Evolutionary conservation across 2,888 invertebrate species (phyloP).

Genomic region (Trilocha varians): DNA sequence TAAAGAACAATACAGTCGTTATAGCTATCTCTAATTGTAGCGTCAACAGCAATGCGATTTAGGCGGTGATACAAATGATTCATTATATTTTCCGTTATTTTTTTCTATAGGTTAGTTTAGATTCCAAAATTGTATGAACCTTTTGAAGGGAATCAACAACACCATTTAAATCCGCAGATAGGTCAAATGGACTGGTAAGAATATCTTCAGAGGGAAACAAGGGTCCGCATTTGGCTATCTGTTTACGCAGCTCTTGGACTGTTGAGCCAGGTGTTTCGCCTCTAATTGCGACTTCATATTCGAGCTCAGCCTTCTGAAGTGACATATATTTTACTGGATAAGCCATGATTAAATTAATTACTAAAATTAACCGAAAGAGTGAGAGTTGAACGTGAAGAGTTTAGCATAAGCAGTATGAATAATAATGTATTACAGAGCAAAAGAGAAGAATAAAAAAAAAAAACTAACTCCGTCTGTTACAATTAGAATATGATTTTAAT

Average conservation of each 20-base stretch:
- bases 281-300: constrained; percentile 13
- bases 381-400: too few relatives aligned
- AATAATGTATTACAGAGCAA: too few relatives aligned
- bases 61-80: constrained; percentile 11
- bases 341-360: too few relatives aligned
- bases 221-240: constrained; percentile 9
- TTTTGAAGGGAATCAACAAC: constrained; percentile 10
- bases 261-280: constrained; percentile 8
- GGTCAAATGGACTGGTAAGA: constrained; percentile 9
- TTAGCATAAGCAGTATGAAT: too few relatives aligned
- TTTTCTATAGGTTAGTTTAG: neutral
- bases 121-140: constrained; percentile 1
- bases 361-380: too few relatives aligned
- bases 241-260: constrained; percentile 12
- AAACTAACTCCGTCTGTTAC: too few relatives aligned
- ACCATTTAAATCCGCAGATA: constrained; percentile 9
- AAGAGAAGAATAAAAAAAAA: too few relatives aligned
- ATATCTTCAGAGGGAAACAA: constrained; percentile 11
- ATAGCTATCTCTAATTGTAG: neutral
- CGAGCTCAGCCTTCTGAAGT: constrained; percentile 10
- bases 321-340: neutral
- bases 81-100: constrained; percentile 5
- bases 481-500: too few relatives aligned
- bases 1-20: constrained; percentile 1
- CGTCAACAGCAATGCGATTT: constrained; percentile 3